phyloP scores from a whole-genome alignment of 1,140 invertebrate species.

The Watersipora subatra region DNA sequence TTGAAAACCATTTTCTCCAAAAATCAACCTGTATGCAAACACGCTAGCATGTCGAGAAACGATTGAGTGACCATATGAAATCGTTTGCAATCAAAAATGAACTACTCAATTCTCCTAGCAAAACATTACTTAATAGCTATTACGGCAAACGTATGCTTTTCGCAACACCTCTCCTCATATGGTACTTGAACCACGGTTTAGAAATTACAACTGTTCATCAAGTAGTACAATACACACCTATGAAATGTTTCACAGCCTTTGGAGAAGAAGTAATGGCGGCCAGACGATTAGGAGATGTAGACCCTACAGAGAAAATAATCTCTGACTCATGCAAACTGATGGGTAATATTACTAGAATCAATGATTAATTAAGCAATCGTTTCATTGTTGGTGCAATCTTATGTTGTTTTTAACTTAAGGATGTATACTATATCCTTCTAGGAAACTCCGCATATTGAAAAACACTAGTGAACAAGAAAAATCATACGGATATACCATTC shows the following conservation, averaged over 20 bases:
- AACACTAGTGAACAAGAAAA: constrained; percentile 4
- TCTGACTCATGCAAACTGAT: constrained; percentile 11
- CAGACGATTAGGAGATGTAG: constrained; percentile 12
- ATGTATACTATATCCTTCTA: background rate
- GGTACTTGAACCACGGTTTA: constrained; percentile 2
- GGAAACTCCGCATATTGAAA: constrained; percentile 8
- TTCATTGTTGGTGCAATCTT: background rate
- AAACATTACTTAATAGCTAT: background rate
- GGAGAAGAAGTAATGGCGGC: constrained; percentile 7
- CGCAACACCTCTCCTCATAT: background rate
- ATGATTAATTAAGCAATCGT: background rate
- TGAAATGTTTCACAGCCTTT: background rate
- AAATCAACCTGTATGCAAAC: background rate
- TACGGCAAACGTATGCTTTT: background rate
- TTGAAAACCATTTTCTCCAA: background rate
- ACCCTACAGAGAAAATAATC: constrained; percentile 13
- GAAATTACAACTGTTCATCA: background rate
- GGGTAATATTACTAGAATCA: background rate
- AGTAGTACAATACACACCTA: constrained; percentile 1
- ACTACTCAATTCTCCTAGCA: background rate
- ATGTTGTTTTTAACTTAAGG: background rate
- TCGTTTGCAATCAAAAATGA: background rate
- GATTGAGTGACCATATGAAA: constrained; percentile 1
- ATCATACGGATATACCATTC: background rate
- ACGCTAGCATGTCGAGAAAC: background rate